Evolutionary conservation across 2,888 invertebrate species (phyloP).

Genomic region (Phragmatobia fuliginosa): DNA sequence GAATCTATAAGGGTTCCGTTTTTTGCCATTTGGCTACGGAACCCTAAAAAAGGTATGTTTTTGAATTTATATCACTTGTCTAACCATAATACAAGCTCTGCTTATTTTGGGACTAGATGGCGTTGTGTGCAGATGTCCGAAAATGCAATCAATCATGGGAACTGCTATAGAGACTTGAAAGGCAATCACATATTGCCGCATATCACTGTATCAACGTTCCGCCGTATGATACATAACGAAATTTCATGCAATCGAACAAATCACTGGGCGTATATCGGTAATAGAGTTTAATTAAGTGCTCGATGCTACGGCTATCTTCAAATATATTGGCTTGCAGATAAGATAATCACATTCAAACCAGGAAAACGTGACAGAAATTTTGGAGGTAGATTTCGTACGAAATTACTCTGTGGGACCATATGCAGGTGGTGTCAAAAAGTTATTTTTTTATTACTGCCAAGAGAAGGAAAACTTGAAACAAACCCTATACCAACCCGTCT

Average conservation of each 20-base stretch:
- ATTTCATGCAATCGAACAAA: conserved; percentile 50
- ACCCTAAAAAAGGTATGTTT: too few relatives aligned
- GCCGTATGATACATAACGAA: conserved; percentile 1
- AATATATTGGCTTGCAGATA: conserved; percentile 49
- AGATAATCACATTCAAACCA: conserved; percentile 41
- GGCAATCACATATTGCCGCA: not conserved
- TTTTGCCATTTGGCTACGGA: too few relatives aligned
- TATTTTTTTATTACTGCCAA: not conserved
- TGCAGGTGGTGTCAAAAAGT: not conserved
- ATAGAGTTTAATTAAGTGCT: conserved; percentile 55
- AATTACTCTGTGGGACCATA: not conserved
- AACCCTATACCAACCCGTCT: too few relatives aligned
- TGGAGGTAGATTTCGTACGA: not conserved
- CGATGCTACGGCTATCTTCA: conserved; percentile 50
- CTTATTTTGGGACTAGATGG: too few relatives aligned
- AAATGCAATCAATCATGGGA: not conserved
- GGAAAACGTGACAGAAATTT: conserved; percentile 28
- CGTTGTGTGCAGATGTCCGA: too few relatives aligned
- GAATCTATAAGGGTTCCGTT: too few relatives aligned
- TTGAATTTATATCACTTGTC: too few relatives aligned
- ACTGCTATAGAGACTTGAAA: not conserved
- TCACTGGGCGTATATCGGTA: conserved; percentile 51
- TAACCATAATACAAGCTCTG: too few relatives aligned
- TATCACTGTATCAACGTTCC: not conserved
- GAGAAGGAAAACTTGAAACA: too few relatives aligned